Base-by-base conservation (phyloP, 2,888 invertebrate genomes). In the Hydrotaea cyrtoneurina region DNA sequence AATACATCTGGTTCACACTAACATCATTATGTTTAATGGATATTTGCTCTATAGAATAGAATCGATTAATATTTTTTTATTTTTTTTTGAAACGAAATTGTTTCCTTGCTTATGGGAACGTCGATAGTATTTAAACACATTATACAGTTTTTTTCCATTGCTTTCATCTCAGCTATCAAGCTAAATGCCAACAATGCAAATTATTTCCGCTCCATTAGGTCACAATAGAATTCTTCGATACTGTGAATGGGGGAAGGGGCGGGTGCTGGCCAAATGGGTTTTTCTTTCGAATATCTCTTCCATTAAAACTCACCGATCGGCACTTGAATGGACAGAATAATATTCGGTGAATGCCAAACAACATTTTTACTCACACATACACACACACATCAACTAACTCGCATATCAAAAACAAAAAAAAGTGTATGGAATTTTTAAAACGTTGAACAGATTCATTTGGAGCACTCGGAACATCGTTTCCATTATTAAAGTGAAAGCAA, bases 191-290 rank as follows among this genome's bases (percentile, higher is more conserved):
- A 66, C 66, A 66, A 66, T 66, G 43, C 66, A 66, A 66, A 66
- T 66, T 21, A 66, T 66, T 66, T 66, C 39, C 66, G 66, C 66
- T 43, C 66, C 66, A 66, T 66, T 66, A 66, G 66, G 21, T 11
- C 21, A 39, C 39, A 66, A 66, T 66, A 13, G 64, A 17, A 66
- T 43, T 66, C 36, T 17, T 36, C 21, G 64, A 21, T 39, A 21
- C 17, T 39, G 17, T 10, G 39, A 43, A 19, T 7, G 13, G 39
- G 21, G 43, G 66, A 31, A 7, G 31, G 31, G 31, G 2, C 7
- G 31, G 31, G 3, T 4, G 31, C 31, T 7, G 31, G 31, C 31
- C 66, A 66, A 66, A 66, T 66, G 66, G 66, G 43, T 43, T 39
- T 66, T 36, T 10, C 31, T 64, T 64, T 13, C 17, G 15, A 5